Base-by-base conservation (phyloP, 2,888 invertebrate genomes). In the Drosophila neutralis region DNA sequence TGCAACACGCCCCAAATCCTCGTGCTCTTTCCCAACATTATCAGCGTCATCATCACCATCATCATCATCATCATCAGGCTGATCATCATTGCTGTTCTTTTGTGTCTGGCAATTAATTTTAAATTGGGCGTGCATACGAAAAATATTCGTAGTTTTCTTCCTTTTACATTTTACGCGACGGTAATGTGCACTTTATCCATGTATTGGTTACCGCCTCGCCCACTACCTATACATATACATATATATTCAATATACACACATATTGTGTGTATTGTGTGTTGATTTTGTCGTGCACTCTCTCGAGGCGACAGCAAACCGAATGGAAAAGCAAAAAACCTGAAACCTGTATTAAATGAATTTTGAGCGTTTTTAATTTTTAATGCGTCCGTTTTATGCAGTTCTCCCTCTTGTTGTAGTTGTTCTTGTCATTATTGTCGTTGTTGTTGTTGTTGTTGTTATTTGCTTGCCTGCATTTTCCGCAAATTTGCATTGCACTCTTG, bases 71-170 rank as follows among this genome's bases (percentile, higher is more conserved):
- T 42, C 56, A 58, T 45, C 45, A 8, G 45, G 24, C 45, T 24
- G 45, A 69, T 69, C 74, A 54, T 62, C 75, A 60, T 86, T 70
- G 78, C 63, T 73, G 80, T 83, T 87, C 87, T 87, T 91, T 87
- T 90, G 87, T 91, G 91, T 91, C 91, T 91, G 91, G 91, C 91
- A 91, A 91, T 91, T 91, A 91, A 91, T 91, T 91, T 91, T 91
- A 91, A 91, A 91, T 91, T 90, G 90, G 89, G 89, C 87, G 89
- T 89, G 88, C 85, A 85, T 85, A 85, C 85, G 83, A 88, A 80
- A 85, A 86, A 89, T 85, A 83, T 87, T 88, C 83, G 85, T 88
- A 85, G 85, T 85, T 88, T 85, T 86, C 86, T 80, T 77, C 78
- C 75, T 80, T 45, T 78, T 80, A 68, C 78, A 78, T 80, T 80